These are phyloP conservation scores for Acomys russatus DNA, from an alignment of 2,797 vertebrate species.

Conservation along the genomic window DNA sequence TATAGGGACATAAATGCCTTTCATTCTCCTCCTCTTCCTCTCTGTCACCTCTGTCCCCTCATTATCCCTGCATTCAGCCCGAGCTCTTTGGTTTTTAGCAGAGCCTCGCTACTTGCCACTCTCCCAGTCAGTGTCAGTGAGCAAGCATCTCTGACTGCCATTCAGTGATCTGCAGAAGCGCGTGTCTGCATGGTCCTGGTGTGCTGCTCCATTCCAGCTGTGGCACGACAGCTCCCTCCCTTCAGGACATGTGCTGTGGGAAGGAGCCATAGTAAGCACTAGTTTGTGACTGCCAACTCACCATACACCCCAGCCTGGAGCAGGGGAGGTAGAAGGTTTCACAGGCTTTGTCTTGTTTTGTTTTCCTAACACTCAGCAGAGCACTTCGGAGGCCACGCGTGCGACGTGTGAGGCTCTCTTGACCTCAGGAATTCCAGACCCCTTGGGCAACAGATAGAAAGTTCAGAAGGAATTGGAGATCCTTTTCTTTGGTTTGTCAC, in stretches of 20 bases:
- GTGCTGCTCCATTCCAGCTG: not conserved
- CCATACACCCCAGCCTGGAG: too few relatives aligned
- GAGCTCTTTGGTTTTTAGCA: not conserved
- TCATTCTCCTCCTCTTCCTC: not conserved
- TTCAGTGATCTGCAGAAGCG: not conserved
- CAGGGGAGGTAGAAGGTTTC: not conserved
- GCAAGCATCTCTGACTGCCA: not conserved
- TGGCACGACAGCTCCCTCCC: not conserved
- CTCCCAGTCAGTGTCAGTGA: not conserved
- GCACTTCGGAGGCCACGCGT: not conserved
- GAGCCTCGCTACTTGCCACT: not conserved
- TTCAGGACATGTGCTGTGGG: not conserved
- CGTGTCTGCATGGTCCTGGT: not conserved
- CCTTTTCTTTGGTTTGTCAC: constrained; percentile 9
- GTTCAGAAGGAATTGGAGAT: not conserved
- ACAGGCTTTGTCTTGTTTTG: not conserved
- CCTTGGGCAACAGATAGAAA: not conserved
- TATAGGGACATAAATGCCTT: not conserved
- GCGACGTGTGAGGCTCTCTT: not conserved
- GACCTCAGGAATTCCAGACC: not conserved
- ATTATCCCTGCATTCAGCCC: not conserved
- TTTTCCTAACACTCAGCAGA: not conserved
- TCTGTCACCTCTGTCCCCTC: not conserved
- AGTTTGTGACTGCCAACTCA: not conserved
- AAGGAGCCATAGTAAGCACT: not conserved